Evolutionary conservation across 2,797 vertebrate species (phyloP).

Genomic region (Lagorchestes hirsutus): DNA sequence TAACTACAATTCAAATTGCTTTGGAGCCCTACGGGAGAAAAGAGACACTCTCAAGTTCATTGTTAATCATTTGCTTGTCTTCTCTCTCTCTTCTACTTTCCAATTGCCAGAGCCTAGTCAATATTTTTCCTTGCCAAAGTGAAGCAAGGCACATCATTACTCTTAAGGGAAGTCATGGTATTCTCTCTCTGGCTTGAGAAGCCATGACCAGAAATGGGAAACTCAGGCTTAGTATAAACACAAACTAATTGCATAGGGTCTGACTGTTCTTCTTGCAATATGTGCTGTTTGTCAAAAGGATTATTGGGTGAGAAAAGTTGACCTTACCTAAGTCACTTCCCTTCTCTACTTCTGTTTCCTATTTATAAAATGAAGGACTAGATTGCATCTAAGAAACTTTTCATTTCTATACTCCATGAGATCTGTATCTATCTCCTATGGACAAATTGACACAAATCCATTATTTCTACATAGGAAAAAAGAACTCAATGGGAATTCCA

Average conservation of each 20-base stretch:
- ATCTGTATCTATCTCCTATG: neutral
- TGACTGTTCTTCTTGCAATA: neutral
- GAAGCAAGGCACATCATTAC: neutral
- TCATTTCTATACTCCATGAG: neutral
- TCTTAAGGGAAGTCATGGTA: neutral
- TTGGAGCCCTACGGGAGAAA: neutral
- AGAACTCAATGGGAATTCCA: neutral
- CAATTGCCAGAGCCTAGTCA: neutral
- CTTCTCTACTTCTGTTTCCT: neutral
- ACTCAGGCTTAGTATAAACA: neutral
- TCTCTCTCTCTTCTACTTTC: neutral
- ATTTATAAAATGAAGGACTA: neutral
- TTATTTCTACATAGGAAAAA: neutral
- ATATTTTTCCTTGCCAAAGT: neutral
- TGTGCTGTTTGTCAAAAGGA: neutral
- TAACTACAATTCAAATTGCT: neutral
- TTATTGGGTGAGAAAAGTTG: neutral
- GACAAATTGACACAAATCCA: neutral
- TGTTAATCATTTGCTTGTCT: neutral
- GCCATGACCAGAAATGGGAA: neutral
- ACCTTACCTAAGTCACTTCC: neutral
- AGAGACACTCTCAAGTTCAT: neutral
- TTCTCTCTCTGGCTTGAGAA: neutral
- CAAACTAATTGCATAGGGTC: neutral
- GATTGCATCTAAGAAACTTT: neutral